These are phyloP conservation scores for Ormyrus thymus DNA, from an alignment of 2,888 invertebrate genomes.

Conservation along the genomic window DNA sequence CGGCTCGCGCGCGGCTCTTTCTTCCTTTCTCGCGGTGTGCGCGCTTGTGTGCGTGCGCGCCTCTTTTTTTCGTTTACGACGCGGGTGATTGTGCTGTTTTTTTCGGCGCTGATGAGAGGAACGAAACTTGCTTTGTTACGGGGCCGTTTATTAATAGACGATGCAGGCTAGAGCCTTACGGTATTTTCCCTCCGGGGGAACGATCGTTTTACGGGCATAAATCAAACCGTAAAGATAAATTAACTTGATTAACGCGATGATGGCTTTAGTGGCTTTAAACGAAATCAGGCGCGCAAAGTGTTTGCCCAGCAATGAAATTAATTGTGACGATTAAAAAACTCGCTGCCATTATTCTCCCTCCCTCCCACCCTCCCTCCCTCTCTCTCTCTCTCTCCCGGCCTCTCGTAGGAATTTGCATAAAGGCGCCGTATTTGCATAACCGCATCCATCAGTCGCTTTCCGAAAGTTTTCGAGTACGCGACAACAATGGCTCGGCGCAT, in stretches of 20 bases:
- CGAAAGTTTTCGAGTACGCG: neutral
- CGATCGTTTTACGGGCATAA: conserved; percentile 33
- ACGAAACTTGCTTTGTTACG: neutral
- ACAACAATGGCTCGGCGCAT: neutral
- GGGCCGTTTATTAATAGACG: conserved; percentile 36
- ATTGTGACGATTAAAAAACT: neutral
- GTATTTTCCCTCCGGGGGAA: conserved; percentile 3
- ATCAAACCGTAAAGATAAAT: conserved; percentile 47
- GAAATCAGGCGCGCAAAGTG: neutral
- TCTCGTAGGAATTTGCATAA: conserved; percentile 6
- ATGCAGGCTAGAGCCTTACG: neutral
- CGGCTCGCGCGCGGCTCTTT: conserved; percentile 8
- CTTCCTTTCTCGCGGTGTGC: neutral
- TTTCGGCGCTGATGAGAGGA: conserved; percentile 7
- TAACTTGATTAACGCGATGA: conserved; percentile 16
- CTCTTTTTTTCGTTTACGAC: conserved; percentile 1
- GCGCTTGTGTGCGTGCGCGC: neutral
- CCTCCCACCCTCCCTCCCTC: too few species aligned
- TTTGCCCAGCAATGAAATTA: conserved; percentile 4
- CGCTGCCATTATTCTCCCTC: too few species aligned
- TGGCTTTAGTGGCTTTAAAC: neutral
- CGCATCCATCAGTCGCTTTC: conserved; percentile 34
- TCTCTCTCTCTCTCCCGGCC: too few species aligned
- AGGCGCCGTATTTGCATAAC: conserved; percentile 32
- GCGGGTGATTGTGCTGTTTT: conserved; percentile 17